Percentiles rank a stretch among this genome's conserved stretches.
These are phyloP conservation scores for Hyposoter dolosus DNA, from an alignment of 2,888 invertebrate genomes.

Conservation along the genomic window DNA sequence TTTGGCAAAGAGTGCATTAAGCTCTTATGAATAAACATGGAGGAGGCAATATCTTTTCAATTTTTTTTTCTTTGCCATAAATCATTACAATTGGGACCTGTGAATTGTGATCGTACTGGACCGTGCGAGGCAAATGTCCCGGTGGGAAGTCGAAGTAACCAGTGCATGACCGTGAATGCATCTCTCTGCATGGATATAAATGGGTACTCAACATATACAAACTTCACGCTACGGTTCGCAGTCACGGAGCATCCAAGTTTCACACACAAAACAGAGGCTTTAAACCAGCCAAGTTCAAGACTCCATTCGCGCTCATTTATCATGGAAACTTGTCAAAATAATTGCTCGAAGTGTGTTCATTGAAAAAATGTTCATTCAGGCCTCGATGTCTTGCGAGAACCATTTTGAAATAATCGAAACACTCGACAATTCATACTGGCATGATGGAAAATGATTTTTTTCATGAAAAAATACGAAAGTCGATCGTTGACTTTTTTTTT, in stretches of 20 bases:
- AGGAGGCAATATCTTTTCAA: not conserved
- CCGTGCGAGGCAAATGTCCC: slow-evolving; percentile 51
- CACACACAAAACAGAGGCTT: not conserved
- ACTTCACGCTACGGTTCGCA: not conserved
- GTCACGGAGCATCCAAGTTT: slow-evolving; percentile 9
- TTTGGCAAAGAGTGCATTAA: not conserved
- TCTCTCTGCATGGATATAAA: slow-evolving; percentile 8
- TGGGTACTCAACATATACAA: not conserved
- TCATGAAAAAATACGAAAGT: no score
- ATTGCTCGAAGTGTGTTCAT: not conserved
- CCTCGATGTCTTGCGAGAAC: not conserved
- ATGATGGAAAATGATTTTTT: no score
- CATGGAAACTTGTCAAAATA: not conserved
- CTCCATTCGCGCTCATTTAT: not conserved
- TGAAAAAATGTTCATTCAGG: not conserved
- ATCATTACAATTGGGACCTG: not conserved
- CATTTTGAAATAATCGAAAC: not conserved
- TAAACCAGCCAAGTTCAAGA: slow-evolving; percentile 26
- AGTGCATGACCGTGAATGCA: slow-evolving; percentile 52
- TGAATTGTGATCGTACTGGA: slow-evolving; percentile 23
- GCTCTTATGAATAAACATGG: slow-evolving; percentile 16
- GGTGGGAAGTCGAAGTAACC: slow-evolving; percentile 41
- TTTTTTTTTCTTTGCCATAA: slow-evolving; percentile 1
- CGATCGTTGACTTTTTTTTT: no score
- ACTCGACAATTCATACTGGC: no score